Evolutionary conservation across 2,888 invertebrate species (phyloP).

Genomic region (Scrobipalpa atriplicella): DNA sequence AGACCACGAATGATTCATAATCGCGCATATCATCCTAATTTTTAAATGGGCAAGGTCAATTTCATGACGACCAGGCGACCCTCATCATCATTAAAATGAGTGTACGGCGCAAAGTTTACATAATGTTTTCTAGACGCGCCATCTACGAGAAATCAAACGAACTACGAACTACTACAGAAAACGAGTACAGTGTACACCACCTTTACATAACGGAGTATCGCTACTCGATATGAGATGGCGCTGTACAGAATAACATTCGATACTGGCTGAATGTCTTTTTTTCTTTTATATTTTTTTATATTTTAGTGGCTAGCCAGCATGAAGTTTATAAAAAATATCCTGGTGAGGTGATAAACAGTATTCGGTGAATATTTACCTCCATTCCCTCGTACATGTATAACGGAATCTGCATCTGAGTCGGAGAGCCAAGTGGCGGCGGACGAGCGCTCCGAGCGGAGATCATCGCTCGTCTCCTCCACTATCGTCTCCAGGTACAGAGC

Average conservation of each 20-base stretch:
- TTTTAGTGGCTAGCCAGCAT: too few relatives aligned
- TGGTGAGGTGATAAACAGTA: too few relatives aligned
- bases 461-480: constrained; percentile 94
- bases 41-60: not conserved
- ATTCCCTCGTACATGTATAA: constrained; percentile 86
- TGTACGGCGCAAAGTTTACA: not conserved
- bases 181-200: not conserved
- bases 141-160: constrained; percentile 38
- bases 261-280: not conserved
- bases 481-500: constrained; percentile 92
- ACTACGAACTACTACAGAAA: not conserved
- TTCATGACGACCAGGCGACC: not conserved
- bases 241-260: constrained; percentile 27
- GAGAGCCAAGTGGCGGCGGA: constrained; percentile 84
- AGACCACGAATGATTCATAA: constrained; percentile 35
- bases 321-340: too few relatives aligned
- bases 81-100: not conserved
- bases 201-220: constrained; percentile 30
- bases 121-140: constrained; percentile 37
- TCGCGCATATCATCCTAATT: not conserved
- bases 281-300: not conserved
- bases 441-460: constrained; percentile 88
- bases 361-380: constrained; percentile 52
- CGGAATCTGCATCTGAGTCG: constrained; percentile 92
- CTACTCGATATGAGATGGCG: constrained; percentile 64